phyloP scores from a whole-genome alignment of 2,797 vertebrate genomes.

The Mormyrus proboscirostris region DNA sequence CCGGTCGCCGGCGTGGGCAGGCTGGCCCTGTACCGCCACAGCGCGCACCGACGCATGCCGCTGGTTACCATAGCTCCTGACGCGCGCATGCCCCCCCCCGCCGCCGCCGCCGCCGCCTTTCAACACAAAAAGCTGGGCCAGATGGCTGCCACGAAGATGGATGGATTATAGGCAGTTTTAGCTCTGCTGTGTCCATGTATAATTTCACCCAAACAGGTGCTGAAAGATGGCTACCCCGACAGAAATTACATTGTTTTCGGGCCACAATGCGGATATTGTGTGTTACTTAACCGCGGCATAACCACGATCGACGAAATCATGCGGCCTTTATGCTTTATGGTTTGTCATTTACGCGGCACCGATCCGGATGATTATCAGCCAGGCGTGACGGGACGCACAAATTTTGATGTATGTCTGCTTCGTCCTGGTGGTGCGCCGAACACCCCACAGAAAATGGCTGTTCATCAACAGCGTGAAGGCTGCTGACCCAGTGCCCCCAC shows the following conservation, averaged over 20 bases:
- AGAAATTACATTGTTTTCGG: slow-evolving; percentile 17
- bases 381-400: background rate
- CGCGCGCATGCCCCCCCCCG: slow-evolving; percentile 8
- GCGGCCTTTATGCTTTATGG: background rate
- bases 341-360: background rate
- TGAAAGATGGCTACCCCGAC: slow-evolving; percentile 1
- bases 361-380: background rate
- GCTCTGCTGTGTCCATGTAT: slow-evolving; percentile 26
- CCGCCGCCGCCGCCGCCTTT: background rate
- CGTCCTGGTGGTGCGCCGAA: background rate
- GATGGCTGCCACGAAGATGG: slow-evolving; percentile 39
- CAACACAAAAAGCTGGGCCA: slow-evolving; percentile 32
- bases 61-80: slow-evolving; percentile 18
- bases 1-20: background rate
- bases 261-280: background rate
- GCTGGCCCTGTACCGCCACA: background rate
- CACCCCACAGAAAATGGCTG: background rate
- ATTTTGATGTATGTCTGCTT: background rate
- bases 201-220: slow-evolving; percentile 31
- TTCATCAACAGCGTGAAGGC: background rate
- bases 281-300: background rate
- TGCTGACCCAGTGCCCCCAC: background rate
- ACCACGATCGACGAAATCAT: background rate
- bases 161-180: slow-evolving; percentile 30
- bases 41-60: background rate